These are phyloP conservation scores for Andrena haemorrhoa DNA, from an alignment of 2,888 invertebrate genomes.

Conservation along the genomic window DNA sequence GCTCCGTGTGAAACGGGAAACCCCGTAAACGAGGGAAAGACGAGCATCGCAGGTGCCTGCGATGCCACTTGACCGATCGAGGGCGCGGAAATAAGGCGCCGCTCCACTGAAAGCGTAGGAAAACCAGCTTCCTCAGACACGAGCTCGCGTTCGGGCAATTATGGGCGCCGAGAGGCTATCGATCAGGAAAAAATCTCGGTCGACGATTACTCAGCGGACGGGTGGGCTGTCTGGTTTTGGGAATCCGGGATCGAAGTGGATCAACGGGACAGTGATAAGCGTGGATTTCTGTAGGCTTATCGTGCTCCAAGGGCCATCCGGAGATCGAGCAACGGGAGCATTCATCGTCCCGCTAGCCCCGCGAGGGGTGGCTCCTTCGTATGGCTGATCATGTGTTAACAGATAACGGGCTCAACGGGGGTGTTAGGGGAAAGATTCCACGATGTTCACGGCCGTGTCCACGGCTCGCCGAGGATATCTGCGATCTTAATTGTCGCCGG, in stretches of 20 bases:
- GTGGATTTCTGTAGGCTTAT: conserved; percentile 19
- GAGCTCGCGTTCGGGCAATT: too few relatives aligned
- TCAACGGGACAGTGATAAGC: conserved; percentile 3
- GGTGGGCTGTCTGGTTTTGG: neutral
- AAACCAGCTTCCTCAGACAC: conserved; percentile 4
- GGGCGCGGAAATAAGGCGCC: too few relatives aligned
- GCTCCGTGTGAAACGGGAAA: too few relatives aligned
- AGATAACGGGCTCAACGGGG: conserved; percentile 72
- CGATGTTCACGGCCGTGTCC: neutral
- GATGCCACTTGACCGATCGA: too few relatives aligned
- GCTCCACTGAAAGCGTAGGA: conserved; percentile 18
- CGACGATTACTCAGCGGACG: conserved; percentile 1
- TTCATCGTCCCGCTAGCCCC: conserved; percentile 26
- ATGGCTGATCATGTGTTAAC: conserved; percentile 79
- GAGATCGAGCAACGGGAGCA: conserved; percentile 12
- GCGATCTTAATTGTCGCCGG: conserved; percentile 38
- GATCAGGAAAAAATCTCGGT: neutral
- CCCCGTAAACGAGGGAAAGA: too few relatives aligned
- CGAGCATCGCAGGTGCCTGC: too few relatives aligned
- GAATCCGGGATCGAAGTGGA: conserved; percentile 27
- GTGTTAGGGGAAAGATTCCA: conserved; percentile 26
- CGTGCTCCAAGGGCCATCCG: conserved; percentile 13
- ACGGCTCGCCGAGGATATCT: conserved; percentile 21
- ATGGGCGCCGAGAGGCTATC: too few relatives aligned
- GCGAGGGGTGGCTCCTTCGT: conserved; percentile 49